phyloP scores from a whole-genome alignment of 2,797 vertebrate species.

The Pachyuromys duprasi region DNA sequence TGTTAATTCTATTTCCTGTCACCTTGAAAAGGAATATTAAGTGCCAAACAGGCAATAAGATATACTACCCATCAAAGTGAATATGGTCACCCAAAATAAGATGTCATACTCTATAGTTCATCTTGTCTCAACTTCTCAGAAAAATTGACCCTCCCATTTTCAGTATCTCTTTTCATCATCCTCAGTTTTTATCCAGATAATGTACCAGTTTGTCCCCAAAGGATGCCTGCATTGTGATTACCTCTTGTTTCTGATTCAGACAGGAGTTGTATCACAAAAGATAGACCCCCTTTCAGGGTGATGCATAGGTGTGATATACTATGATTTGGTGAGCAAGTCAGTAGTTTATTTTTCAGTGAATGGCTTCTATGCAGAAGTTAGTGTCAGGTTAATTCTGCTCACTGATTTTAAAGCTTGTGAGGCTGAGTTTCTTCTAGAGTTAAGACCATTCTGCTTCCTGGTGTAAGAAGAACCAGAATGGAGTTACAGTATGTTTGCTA shows the following conservation, averaged over 20 bases:
- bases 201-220: neutral
- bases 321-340: no score
- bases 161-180: neutral
- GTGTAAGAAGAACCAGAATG: no score
- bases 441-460: neutral
- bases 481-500: neutral
- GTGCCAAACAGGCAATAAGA: no score
- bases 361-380: no score
- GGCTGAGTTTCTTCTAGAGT: no score
- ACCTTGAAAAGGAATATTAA: neutral
- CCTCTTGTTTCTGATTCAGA: neutral
- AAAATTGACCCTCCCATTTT: neutral
- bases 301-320: neutral
- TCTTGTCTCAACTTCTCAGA: neutral
- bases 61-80: neutral
- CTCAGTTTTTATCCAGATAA: neutral
- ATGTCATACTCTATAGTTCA: neutral
- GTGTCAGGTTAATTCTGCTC: neutral
- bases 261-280: no score
- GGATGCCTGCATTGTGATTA: neutral
- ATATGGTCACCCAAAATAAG: no score
- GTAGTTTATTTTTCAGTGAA: neutral
- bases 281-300: neutral
- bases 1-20: neutral
- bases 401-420: neutral